A percentile compares a stretch with the other conserved stretches of the same genome.
Conservation (phyloP, 2,888 invertebrate genomes). For the Marronus borbonicus region DNA sequence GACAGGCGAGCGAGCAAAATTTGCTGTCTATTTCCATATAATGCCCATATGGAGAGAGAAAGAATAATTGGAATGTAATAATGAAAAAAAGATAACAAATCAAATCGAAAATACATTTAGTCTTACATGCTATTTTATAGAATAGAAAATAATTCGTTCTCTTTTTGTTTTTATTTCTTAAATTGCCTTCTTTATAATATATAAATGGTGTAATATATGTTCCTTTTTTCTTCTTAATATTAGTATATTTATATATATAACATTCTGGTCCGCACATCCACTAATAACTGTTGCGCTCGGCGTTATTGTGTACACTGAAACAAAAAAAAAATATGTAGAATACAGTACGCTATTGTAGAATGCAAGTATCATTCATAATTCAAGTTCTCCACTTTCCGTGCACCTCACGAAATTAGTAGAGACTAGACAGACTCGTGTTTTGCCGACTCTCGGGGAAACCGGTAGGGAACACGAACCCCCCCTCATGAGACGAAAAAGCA, state of each 20-base stretch:
- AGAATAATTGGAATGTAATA: slow-evolving; percentile 48
- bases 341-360: background rate
- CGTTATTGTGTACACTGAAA: slow-evolving; percentile 78
- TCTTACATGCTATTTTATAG: slow-evolving; percentile 47
- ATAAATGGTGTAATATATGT: slow-evolving; percentile 49
- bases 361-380: no score
- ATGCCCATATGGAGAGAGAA: slow-evolving; percentile 37
- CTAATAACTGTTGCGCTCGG: slow-evolving; percentile 75
- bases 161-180: slow-evolving; percentile 36
- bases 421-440: no score
- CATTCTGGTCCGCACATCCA: slow-evolving; percentile 57
- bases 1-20: slow-evolving; percentile 14
- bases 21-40: slow-evolving; percentile 35
- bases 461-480: no score
- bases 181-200: slow-evolving; percentile 34
- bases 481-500: no score
- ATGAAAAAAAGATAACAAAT: slow-evolving; percentile 34
- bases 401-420: no score
- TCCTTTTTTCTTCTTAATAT: slow-evolving; percentile 41
- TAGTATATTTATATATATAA: slow-evolving; percentile 25
- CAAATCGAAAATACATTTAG: slow-evolving; percentile 37
- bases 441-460: no score
- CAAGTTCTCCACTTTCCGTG: no score
- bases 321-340: slow-evolving; percentile 37
- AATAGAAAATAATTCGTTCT: slow-evolving; percentile 51